Evolutionary conservation across 35 echinoderm and acorn worm species (phyloP), one percentile per base, ranked within the genome.

Genomic region (Apostichopus japonicus): DNA sequence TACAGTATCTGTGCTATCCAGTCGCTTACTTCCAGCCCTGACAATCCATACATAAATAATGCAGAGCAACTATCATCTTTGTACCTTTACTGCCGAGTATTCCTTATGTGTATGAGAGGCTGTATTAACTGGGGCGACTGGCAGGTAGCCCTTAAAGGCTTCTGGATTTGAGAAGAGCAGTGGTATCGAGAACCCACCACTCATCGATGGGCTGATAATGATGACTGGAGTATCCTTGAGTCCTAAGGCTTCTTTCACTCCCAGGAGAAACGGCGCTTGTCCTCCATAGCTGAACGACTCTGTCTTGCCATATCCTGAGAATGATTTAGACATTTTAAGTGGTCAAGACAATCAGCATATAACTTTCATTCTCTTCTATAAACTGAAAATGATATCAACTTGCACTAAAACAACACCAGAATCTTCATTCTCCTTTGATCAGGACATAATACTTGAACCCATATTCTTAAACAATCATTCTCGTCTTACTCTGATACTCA

Each of bases 151-250:
- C 54, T 92, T 93, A 44, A 98, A 92, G 13, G 56, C 71, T 6
- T 94, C 93, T 14, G 86, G 79, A 44, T 94, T 91, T 33, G 79
- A 70, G 55, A 96, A 92, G 65, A 98, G 86, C 5, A 96, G 84
- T 0, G 94, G 94, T 13, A 98, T 82, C 1, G 94, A 19, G 23
- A 55, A 98, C 5, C 23, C 65, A 8, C 97, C 97, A 86, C 97
- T 98, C 94, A 98, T 96, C 5, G 97, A 98, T 21, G 97, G 97
- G 87, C 96, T 98, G 72, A 94, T 87, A 59, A 97, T 91, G 16
- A 97, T 77, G 54, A 80, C 91, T 72, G 79, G 63, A 19, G 65
- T 79, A 56, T 80, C 91, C 21, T 90, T 79, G 16, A 92, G 54
- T 21, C 65, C 91, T 33, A 97, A 44, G 27, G 16, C 80, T 72